Conservation (phyloP, 1,140 invertebrate genomes). For the Asbolus verrucosus region DNA sequence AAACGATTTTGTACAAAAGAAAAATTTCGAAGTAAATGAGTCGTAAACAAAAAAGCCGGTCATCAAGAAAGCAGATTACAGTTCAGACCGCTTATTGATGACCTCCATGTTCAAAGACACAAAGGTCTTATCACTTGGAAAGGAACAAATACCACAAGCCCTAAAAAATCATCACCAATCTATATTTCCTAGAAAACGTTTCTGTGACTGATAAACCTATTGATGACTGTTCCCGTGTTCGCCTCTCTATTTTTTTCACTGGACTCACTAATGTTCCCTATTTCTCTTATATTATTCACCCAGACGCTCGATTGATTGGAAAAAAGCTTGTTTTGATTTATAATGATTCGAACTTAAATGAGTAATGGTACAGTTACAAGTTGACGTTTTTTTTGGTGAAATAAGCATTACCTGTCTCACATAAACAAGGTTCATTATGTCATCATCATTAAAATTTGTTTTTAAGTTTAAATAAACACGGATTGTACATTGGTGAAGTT, state of each 20-base stretch:
- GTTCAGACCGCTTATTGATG: slow-evolving; percentile 62
- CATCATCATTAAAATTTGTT: too few species aligned
- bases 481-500: too few species aligned
- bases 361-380: too few species aligned
- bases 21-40: slow-evolving; percentile 61
- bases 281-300: too few species aligned
- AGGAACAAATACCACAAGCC: slow-evolving; percentile 56
- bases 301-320: too few species aligned
- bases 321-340: too few species aligned
- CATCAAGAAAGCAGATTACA: slow-evolving; percentile 61
- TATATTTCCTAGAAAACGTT: slow-evolving; percentile 60
- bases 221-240: slow-evolving; percentile 62
- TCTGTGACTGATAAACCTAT: slow-evolving; percentile 62
- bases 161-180: slow-evolving; percentile 63
- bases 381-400: too few species aligned
- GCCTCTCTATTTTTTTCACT: slow-evolving; percentile 60
- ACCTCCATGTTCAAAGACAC: slow-evolving; percentile 62
- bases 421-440: too few species aligned
- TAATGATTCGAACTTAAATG: too few species aligned
- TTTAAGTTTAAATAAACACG: too few species aligned
- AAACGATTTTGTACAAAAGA: slow-evolving; percentile 50
- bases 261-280: too few species aligned
- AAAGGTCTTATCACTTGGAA: slow-evolving; percentile 64
- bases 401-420: too few species aligned
- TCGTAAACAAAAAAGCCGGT: slow-evolving; percentile 62